Conservation (phyloP, 2,888 invertebrate species). For the Cephus nigrinus region DNA sequence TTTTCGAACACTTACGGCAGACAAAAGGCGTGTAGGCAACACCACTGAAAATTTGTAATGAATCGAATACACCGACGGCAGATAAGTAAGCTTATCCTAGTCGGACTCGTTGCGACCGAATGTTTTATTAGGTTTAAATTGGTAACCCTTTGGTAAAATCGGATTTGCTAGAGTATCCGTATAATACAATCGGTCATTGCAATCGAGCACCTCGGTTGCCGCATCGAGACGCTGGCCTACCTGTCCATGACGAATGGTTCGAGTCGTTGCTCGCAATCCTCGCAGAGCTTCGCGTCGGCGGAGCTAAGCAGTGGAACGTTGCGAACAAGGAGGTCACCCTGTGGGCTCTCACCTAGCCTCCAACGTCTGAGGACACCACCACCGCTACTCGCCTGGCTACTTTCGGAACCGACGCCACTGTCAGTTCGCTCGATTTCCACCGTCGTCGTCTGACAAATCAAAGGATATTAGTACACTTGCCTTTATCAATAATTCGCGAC, state of each 20-base stretch:
- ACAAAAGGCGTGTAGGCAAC: constrained; percentile 81
- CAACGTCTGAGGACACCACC: constrained; percentile 63
- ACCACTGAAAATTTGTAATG: constrained; percentile 65
- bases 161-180: no score
- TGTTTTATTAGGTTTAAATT: no score
- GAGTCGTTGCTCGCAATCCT: constrained; percentile 87
- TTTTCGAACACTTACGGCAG: constrained; percentile 89
- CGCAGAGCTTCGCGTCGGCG: constrained; percentile 74
- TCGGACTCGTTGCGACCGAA: no score
- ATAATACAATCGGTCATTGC: neutral
- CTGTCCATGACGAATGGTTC: constrained; percentile 80
- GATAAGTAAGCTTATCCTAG: neutral
- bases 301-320: constrained; percentile 69
- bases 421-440: constrained; percentile 91
- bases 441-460: constrained; percentile 60
- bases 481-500: neutral
- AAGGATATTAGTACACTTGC: neutral
- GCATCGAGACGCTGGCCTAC: constrained; percentile 40
- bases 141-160: no score
- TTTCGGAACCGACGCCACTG: constrained; percentile 93
- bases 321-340: constrained; percentile 67
- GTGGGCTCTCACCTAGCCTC: constrained; percentile 55
- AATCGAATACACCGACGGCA: neutral
- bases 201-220: neutral
- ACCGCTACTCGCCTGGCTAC: constrained; percentile 86